Evolutionary conservation across 2,888 invertebrate species (phyloP).

Genomic region (Venusia cambrica): DNA sequence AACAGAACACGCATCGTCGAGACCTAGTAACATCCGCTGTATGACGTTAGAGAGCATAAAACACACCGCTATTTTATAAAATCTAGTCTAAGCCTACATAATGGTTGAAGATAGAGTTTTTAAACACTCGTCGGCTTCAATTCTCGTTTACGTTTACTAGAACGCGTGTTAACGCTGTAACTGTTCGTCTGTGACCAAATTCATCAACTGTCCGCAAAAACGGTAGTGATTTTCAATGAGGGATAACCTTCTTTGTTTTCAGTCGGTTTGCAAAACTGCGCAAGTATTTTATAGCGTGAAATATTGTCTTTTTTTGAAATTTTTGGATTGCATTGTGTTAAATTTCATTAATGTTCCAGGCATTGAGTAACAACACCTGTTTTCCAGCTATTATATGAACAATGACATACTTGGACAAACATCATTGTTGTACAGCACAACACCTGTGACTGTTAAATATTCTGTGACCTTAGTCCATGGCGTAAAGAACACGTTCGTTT

Average conservation of each 20-base stretch:
- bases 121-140: constrained; percentile 9
- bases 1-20: too few species aligned
- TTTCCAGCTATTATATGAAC: constrained; percentile 40
- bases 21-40: too few species aligned
- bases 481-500: constrained; percentile 45
- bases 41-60: too few species aligned
- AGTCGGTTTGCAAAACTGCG: too few species aligned
- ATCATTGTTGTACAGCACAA: constrained; percentile 45
- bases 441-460: constrained; percentile 24
- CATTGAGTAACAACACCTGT: constrained; percentile 31
- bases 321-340: too few species aligned
- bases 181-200: constrained; percentile 8
- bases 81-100: constrained; percentile 1
- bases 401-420: constrained; percentile 39
- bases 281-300: too few species aligned
- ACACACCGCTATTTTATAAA: not conserved
- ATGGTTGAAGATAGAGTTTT: not conserved
- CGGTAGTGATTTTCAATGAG: not conserved
- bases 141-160: constrained; percentile 10
- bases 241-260: not conserved
- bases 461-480: constrained; percentile 11
- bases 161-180: constrained; percentile 4
- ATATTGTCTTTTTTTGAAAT: too few species aligned
- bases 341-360: constrained; percentile 1
- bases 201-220: not conserved